Base-by-base conservation (phyloP, 2,113 vertebrate genomes). In the Eublepharis macularius region DNA sequence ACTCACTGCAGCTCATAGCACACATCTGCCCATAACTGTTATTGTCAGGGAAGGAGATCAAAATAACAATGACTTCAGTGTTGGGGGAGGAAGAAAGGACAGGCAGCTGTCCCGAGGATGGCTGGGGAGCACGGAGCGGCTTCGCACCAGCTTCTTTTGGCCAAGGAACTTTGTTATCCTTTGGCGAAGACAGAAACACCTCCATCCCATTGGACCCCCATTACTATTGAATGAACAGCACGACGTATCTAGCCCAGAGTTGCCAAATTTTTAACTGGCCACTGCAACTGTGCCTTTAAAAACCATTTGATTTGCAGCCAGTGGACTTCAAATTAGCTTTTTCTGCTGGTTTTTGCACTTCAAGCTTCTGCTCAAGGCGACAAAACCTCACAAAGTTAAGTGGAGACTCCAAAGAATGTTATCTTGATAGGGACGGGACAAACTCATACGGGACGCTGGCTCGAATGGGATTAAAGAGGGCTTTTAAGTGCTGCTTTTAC, bases 21-120 rank as follows among this genome's bases (percentile, higher is more conserved):
- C 63, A 49, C 68, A 63, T 54, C 36, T 79, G 4, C 43, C 43
- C 57, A 36, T 60, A 86, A 16, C 0, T 89, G 34, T 66, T 84
- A 29, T 32, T 63, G 32, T 57, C 41, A 65, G 8, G 80, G n/a
- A 39, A 80, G 54, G 47, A 76, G 84, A 72, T 14, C 9, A 65
- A 80, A 86, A 86, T 19, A 91, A 70, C 43, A 21, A 24, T n/a
- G 72, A 69, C n/a, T 26, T 36, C 19, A 49, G 65, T 36, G 32
- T 63, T 63, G n/a, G 63, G 43, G 47, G 43, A 5, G 11, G 36
- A 17, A 51, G 60, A 74, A 72, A 78, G n/a, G 1, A 5, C 26
- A 90, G 12, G 65, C 78, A 86, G 80, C 29, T 82, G 34, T 41
- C 24, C 21, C 57, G 79, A 73, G 82, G 66, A 47, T 41, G 77